Evolutionary conservation across 2,888 invertebrate species (phyloP), one percentile per base, ranked within the genome.

Genomic region (Mechanitis mazaeus): DNA sequence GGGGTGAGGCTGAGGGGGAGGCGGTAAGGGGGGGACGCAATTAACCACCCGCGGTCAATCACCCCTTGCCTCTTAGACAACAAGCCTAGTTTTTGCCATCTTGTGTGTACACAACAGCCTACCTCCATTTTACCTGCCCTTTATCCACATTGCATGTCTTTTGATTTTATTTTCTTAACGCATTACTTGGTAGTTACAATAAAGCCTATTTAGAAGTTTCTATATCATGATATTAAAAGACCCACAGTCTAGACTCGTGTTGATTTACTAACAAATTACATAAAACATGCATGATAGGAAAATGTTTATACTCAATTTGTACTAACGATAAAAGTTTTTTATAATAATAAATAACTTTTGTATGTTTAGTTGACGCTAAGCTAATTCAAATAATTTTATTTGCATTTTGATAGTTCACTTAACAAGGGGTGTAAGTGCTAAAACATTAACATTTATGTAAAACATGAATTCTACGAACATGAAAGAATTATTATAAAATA

Each of bases 41-140:
- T 87, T 87, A 87, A 79, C 84, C 80, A 74, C 76, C 77, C 78
- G 78, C 82, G 85, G 85, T 84, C 87, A 76, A 77, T 78, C 81
- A 87, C 85, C 86, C 75, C 75, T 72, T 74, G 72, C 71, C 67
- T 67, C 66, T 60, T 70, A 64, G 61, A 63, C 63, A 61, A 61
- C 58, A 61, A 56, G 56, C 55, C 47, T 58, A 60, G 64, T 46
- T 61, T 63, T 58, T 53, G 64, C 60, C 33, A 50, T 63, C 57
- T 55, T 47, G 56, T 57, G 60, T 54, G 38, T 54, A 56, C 53
- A 35, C 50, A 31, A 31, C 31, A 9, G 31, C 20, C 50, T 50
- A 9, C 33, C 12, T 20, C 47, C 28, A 33, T 54, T 33, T 9
- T 55, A 45, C 45, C 55, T 28, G 9, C 9, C 12, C 33, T 20